Percentiles rank a stretch among this genome's conserved stretches.
Conservation (phyloP, 2,888 invertebrate genomes). For the Lasioglossum leucozonium region DNA sequence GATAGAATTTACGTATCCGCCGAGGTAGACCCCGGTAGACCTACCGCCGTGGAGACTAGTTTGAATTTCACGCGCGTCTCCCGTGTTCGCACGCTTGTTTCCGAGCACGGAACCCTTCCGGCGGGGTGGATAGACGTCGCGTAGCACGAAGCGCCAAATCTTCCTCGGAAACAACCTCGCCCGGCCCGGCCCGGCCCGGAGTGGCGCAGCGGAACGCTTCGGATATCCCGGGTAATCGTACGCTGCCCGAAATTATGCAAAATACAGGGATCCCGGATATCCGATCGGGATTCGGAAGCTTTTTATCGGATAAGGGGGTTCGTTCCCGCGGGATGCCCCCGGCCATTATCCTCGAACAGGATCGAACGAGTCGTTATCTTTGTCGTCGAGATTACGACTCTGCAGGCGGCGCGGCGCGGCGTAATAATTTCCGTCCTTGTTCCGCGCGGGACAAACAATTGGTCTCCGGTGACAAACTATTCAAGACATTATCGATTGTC, state of each 20-base stretch:
- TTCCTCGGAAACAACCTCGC: neutral
- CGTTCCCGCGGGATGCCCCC: conserved; percentile 12
- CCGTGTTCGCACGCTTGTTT: neutral
- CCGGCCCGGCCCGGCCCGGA: too few species aligned
- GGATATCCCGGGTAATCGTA: conserved; percentile 20
- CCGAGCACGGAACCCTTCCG: neutral
- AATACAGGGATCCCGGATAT: conserved; percentile 23
- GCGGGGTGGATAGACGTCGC: neutral
- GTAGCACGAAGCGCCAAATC: neutral
- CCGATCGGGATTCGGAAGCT: conserved; percentile 35
- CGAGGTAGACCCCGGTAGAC: neutral
- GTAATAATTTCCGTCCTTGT: conserved; percentile 48
- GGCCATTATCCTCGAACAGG: conserved; percentile 51
- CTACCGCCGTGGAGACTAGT: neutral
- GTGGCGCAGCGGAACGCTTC: too few species aligned
- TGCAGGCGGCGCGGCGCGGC: conserved; percentile 47
- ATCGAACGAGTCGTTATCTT: conserved; percentile 69
- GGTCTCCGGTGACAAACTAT: conserved; percentile 62
- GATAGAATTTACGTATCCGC: conserved; percentile 14
- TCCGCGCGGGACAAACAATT: conserved; percentile 65
- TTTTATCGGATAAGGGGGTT: conserved; percentile 60
- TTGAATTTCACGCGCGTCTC: conserved; percentile 6
- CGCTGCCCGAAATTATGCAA: conserved; percentile 55
- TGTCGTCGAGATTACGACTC: conserved; percentile 58
- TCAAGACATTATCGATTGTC: conserved; percentile 62